Base-by-base conservation (phyloP, 2,888 invertebrate species). In the Rhagophthalmus giganteus region DNA sequence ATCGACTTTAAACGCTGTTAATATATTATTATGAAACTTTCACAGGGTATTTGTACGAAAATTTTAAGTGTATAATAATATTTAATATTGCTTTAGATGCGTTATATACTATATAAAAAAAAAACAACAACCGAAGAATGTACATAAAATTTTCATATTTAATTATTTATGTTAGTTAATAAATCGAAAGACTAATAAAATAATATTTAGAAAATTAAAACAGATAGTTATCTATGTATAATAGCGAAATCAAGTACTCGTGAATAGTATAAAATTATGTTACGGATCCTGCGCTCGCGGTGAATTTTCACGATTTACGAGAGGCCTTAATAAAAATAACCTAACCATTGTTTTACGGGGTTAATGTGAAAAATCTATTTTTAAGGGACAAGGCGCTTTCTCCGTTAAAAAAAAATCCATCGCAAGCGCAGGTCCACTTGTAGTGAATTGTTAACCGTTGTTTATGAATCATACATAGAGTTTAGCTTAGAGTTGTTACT, bases 401-500 rank as follows among this genome's bases (percentile, higher is more conserved):
- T n/a, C n/a, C n/a, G 34, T 7, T 25, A 12, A 11, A 5, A 34
- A n/a, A 16, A 25, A 37, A 35, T 42, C 14, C 41, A 38, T 50
- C 38, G 50, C 50, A 50, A 30, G 50, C 15, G 26, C 26, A 24
- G 15, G n/a, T 24, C 14, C 35, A 35, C 3, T 9, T n/a, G 27
- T 47, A 39, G 40, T 12, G 12, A 39, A 40, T 40, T 47, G 47
- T 47, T 47, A 39, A 39, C 16, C 28, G 26, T 26, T 39, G 47
- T 47, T 33, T 30, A 45, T 14, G 31, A 10, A 26, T 13, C 13
- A 40, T 14, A 15, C n/a, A 9, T 45, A 51, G 51, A 35, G 13
- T 28, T 15, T 45, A 51, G 42, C 39, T 26, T 45, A 45, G 51
- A 34, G 26, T 45, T 39, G 39, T 45, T 27, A 39, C 45, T 51